Evolutionary conservation across 2,113 vertebrate genomes (phyloP).

Genomic region (Calypte anna): DNA sequence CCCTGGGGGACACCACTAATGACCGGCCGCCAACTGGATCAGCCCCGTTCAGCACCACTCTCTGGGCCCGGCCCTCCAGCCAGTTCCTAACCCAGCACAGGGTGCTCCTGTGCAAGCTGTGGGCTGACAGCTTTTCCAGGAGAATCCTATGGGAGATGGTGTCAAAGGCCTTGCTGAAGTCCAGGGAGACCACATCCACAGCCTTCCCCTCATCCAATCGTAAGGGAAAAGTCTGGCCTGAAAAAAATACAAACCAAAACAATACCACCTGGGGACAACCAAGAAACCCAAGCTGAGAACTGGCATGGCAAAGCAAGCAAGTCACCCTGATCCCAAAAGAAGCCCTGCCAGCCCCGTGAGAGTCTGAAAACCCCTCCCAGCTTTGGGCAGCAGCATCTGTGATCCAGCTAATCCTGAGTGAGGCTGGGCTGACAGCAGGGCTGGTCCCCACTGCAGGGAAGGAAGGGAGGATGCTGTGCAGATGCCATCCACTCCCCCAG

Average conservation of each 20-base stretch:
- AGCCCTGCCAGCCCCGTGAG: neutral
- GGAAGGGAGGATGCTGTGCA: neutral
- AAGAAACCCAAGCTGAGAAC: neutral
- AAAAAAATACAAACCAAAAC: neutral
- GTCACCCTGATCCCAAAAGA: neutral
- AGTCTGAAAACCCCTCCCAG: neutral
- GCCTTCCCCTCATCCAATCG: no score
- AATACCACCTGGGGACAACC: neutral
- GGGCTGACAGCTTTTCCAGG: no score
- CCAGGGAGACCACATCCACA: no score
- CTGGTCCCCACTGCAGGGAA: neutral
- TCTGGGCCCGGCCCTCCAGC: no score
- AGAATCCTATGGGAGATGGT: no score
- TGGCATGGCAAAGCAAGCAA: neutral
- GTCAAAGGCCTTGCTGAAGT: no score
- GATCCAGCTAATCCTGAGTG: constrained; percentile 18
- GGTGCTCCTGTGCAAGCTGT: no score
- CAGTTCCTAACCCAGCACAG: no score
- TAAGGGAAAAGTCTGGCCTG: neutral
- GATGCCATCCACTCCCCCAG: neutral
- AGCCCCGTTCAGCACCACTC: no score
- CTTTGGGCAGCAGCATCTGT: neutral
- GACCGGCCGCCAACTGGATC: no score
- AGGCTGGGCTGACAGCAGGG: neutral
- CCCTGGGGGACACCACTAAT: no score